phyloP scores from a whole-genome alignment of 1,140 invertebrate genomes.

The Wasmannia auropunctata region DNA sequence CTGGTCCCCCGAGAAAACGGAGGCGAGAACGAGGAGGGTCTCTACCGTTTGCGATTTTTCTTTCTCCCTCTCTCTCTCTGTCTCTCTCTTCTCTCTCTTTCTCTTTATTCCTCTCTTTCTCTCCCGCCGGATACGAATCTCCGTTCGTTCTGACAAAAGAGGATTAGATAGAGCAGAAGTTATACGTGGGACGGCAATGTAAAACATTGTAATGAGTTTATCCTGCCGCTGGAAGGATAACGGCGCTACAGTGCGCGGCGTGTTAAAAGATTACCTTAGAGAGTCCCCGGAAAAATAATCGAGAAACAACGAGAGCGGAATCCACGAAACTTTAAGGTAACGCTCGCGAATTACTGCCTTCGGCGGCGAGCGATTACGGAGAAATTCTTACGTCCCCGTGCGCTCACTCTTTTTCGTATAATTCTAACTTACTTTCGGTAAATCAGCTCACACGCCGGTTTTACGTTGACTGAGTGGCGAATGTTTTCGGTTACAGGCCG shows the following conservation, averaged over 20 bases:
- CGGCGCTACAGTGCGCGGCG: not conserved
- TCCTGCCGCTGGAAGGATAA: not conserved
- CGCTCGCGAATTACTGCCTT: not conserved
- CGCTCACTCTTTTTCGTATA: not conserved
- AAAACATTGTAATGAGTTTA: constrained; percentile 22
- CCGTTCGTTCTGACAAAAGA: constrained; percentile 37
- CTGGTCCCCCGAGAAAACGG: constrained; percentile 65
- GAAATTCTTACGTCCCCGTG: not conserved
- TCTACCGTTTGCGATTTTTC: constrained; percentile 18
- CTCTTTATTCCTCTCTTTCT: not conserved
- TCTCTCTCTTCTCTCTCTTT: not conserved
- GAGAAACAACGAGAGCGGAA: not conserved
- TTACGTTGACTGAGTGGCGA: constrained; percentile 24
- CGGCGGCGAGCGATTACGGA: not conserved
- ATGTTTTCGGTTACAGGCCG: constrained; percentile 56
- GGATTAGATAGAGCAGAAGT: constrained; percentile 49
- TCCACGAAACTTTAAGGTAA: not conserved
- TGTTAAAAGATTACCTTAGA: not conserved
- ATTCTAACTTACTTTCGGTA: constrained; percentile 62
- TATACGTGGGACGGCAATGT: constrained; percentile 36
- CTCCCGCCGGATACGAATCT: not conserved
- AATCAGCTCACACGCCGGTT: constrained; percentile 66
- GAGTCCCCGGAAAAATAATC: not conserved
- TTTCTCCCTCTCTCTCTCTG: not conserved
- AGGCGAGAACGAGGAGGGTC: constrained; percentile 64